These are phyloP conservation scores for Dreissena polymorpha DNA, from an alignment of 1,140 invertebrate species.

Conservation along the genomic window DNA sequence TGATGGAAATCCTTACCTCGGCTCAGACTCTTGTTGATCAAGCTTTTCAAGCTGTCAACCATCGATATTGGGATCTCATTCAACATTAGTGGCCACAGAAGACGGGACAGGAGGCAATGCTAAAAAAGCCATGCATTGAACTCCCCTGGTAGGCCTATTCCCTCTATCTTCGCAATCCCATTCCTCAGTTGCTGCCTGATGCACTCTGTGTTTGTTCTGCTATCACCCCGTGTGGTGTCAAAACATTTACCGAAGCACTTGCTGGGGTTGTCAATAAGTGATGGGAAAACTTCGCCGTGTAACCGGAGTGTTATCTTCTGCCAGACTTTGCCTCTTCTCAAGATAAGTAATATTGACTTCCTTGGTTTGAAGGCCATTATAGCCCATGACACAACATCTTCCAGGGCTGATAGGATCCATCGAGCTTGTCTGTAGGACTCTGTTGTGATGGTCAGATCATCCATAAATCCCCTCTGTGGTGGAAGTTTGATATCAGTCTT, in stretches of 20 bases:
- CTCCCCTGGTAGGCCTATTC: background rate
- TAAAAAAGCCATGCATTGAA: background rate
- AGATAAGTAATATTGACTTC: constrained; percentile 1
- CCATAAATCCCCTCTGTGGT: constrained; percentile 14
- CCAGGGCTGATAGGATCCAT: constrained; percentile 12
- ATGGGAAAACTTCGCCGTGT: background rate
- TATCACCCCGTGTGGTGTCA: background rate
- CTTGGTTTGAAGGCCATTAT: constrained; percentile 17
- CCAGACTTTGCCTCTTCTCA: constrained; percentile 12
- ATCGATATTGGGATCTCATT: too few relatives aligned
- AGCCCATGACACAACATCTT: constrained; percentile 30
- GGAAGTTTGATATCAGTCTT: constrained; percentile 21
- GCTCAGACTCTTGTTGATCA: too few relatives aligned
- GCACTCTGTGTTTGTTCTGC: background rate
- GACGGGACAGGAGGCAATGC: too few relatives aligned
- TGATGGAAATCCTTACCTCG: background rate
- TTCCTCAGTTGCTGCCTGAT: constrained; percentile 9
- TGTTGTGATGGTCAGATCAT: constrained; percentile 11
- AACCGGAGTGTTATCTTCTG: background rate
- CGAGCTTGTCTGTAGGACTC: background rate
- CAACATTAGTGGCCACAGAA: too few relatives aligned
- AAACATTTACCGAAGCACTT: background rate
- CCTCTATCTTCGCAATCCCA: background rate
- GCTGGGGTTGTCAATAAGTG: background rate
- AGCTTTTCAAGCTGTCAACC: too few relatives aligned